Evolutionary conservation across 1,140 invertebrate genomes (phyloP), one percentile per base, ranked within the genome.

Genomic region (Reticulitermes speratus): DNA sequence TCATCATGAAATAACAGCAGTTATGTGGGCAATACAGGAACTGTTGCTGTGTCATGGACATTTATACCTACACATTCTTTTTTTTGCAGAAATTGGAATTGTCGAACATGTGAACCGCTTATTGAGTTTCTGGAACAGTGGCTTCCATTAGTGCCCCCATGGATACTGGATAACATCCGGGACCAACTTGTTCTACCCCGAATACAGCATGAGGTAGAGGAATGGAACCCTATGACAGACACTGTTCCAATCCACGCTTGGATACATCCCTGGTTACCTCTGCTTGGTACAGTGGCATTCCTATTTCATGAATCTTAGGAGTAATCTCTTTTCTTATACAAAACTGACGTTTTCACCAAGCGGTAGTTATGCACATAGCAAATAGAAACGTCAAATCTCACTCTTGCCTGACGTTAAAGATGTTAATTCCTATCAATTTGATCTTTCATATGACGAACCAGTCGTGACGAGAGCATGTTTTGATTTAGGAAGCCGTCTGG

Each of bases 201-300:
- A 86, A 90, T 99, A 59, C 94, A 95, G 48, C 89, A 92, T 25
- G 97, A 97, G 88, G 97, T 98, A 0, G 94, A 97, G 81, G 93
- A 94, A 75, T 99, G 98, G 99, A 97, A 99, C 93, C 98, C 99
- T 0, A 92, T 98, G 0, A 96, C 95, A 0, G 98, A 99, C 90
- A 96, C 96, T 0, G 94, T 98, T 85, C 98, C 98, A 5, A 97
- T 99, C 88, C 98, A 99, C 91, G 94, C 95, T 14, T 99, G 99
- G 99, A 95, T 99, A 86, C 95, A 99, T 91, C 99, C 99, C 0
- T 99, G 98, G 98, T 92, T 97, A 69, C 95, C 95, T 14, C 90
- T 96, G 44, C 93, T 98, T 90, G 93, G 95, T 94, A 91, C 90
- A 85, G 16, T 82, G n/a, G n/a, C 11, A 19, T 16, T 88, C 85